Base-by-base conservation (phyloP, 2,888 invertebrate genomes). In the Priapulus caudatus region DNA sequence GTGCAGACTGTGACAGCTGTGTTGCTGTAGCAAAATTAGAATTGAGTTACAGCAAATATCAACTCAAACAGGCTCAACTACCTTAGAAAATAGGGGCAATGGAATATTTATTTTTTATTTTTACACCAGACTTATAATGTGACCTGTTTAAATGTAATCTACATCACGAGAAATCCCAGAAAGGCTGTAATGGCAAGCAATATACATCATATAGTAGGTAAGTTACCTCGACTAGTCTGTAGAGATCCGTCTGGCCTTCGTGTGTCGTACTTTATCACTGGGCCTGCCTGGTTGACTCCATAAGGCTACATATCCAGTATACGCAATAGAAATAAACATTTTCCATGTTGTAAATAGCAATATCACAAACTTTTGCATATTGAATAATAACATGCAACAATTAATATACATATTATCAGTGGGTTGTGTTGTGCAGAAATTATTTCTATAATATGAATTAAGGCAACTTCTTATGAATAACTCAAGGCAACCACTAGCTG, bases 1-100 rank as follows among this genome's bases (percentile, higher is more conserved):
- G 86, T 1, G 91, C 86, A 20, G 91, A 89, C 70, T 93, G 92
- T 0, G 90, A 83, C 47, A 93, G 70, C 68, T 97, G 95, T 0
- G 86, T 83, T 50, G 88, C 86, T 70, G 63, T 20, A 60, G 59
- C 48, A 33, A 47, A 52, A 21, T 44, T 15, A 50, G 23, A 22
- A 18, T 16, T 1, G 15, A 5, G 20, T 15, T 49, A 47, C 20
- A 50, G 15, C 20, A 15, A 47, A 21, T 21, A 4, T 33, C 10
- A 33, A 10, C n/a, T 10, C 33, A 10, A 21, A 19, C 4, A 51
- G 10, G 4, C 51, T 16, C 16, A 20, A 16, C 1, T 23, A n/a
- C n/a, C n/a, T n/a, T n/a, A n/a, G n/a, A n/a, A n/a, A n/a, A n/a
- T n/a, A n/a, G n/a, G n/a, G n/a, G n/a, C n/a, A n/a, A n/a, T n/a